Evolutionary conservation across 2,797 vertebrate species (phyloP), one percentile per base, ranked within the genome.

Genomic region (Melanogrammus aeglefinus): DNA sequence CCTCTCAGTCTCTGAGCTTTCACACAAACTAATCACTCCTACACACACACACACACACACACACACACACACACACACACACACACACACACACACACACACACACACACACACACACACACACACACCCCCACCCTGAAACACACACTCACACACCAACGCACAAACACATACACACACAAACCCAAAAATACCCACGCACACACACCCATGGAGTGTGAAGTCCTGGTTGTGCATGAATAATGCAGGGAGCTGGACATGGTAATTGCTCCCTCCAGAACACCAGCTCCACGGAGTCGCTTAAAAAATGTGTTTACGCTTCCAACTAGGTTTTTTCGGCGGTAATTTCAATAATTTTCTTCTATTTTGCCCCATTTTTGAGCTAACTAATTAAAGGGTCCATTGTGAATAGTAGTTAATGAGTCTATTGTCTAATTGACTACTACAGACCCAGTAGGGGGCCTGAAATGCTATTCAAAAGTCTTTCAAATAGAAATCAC

Each of bases 261-360:
- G 29, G 41, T 89, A 87, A 88, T 85, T 63, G 79, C 70, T 85
- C 82, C 80, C 82, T 75, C 70, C 31, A 77, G 84, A 85, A 70
- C 76, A 79, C 38, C 31, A 79, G 76, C 71, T 21, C 29, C 8
- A 74, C 38, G 74, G 29, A 80, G 79, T 82, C 35, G 77, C 82
- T 72, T 1, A 31, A 78, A 72, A 47, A 82, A 33, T 33, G 13
- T 75, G 27, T 75, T 31, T 16, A 75, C 27, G 10, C 73, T 75
- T 74, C 21, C 36, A 14, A 75, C 18, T 47, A 14, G 72, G 77
- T 78, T 74, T 21, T 8, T 71, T 31, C 36, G 76, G n/a, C 63
- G 3, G 33, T 21, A 73, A 33, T 71, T 71, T 71, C 69, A 71
- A 71, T 29, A 29, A 14, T 71, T 77, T 27, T 76, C 35, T 31